phyloP scores from a whole-genome alignment of 2,888 invertebrate species.

The Xestia sexstrigata region DNA sequence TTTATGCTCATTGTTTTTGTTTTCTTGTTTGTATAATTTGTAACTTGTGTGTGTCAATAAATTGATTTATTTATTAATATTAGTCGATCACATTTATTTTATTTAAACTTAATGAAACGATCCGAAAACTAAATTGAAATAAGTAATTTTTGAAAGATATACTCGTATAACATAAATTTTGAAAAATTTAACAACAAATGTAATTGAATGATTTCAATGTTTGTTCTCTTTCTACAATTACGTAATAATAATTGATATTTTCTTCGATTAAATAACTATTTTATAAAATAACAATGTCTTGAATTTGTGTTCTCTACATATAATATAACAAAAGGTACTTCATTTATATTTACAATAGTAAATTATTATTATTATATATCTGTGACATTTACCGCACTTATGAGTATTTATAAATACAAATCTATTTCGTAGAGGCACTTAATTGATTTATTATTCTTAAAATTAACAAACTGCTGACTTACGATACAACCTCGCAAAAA shows the following conservation, averaged over 20 bases:
- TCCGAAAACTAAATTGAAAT: slow-evolving; percentile 40
- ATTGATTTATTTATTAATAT: too few species aligned
- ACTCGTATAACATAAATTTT: slow-evolving; percentile 42
- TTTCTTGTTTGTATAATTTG: too few species aligned
- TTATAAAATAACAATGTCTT: slow-evolving; percentile 64
- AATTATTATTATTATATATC: slow-evolving; percentile 67
- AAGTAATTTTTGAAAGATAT: slow-evolving; percentile 42
- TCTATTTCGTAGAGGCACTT: slow-evolving; percentile 70
- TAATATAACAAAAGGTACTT: slow-evolving; percentile 70
- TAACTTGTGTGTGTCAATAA: too few species aligned
- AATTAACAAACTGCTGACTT: slow-evolving; percentile 49
- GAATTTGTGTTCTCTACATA: slow-evolving; percentile 60
- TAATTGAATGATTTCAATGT: slow-evolving; percentile 7
- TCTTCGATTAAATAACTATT: slow-evolving; percentile 59
- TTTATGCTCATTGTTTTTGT: too few species aligned
- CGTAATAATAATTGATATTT: slow-evolving; percentile 33
- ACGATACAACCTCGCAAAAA: slow-evolving; percentile 1
- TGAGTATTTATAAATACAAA: slow-evolving; percentile 79
- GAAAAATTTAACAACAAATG: slow-evolving; percentile 38
- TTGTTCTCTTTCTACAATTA: slow-evolving; percentile 27
- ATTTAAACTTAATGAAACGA: slow-evolving; percentile 45
- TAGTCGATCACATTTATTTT: neutral
- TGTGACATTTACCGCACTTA: slow-evolving; percentile 70
- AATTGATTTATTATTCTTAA: slow-evolving; percentile 57
- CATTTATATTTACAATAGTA: slow-evolving; percentile 81